Percentiles rank a stretch among this genome's conserved stretches.
phyloP scores from a whole-genome alignment of 1,140 invertebrate species.

The Limonius californicus region DNA sequence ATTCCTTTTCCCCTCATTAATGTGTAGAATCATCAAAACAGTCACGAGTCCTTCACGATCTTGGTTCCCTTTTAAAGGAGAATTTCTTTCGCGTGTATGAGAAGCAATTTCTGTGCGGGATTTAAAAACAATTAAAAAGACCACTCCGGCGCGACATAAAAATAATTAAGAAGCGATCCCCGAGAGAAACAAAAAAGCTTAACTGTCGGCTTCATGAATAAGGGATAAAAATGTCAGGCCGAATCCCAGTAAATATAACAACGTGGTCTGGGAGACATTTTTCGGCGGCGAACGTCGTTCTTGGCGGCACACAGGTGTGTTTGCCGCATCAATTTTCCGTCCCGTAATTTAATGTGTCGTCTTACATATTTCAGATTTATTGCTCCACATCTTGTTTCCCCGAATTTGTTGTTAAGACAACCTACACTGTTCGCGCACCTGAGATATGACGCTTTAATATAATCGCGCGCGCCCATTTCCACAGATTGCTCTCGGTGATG shows the following conservation, averaged over 20 bases:
- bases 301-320: constrained; percentile 26
- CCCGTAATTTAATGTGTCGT: constrained; percentile 31
- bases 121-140: constrained; percentile 12
- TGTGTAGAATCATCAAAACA: neutral
- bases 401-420: constrained; percentile 8
- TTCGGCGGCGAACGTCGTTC: constrained; percentile 8
- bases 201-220: constrained; percentile 17
- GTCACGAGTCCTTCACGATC: neutral
- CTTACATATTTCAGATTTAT: constrained; percentile 35
- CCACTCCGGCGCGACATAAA: neutral
- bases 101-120: neutral
- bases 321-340: constrained; percentile 27
- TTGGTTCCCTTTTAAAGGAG: neutral
- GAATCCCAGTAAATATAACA: constrained; percentile 13
- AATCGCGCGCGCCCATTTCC: neutral
- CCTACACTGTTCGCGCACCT: constrained; percentile 9
- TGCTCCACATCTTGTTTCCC: constrained; percentile 12
- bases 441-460: constrained; percentile 1
- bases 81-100: neutral
- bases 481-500: too few relatives aligned
- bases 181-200: constrained; percentile 5
- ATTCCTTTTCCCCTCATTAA: too few relatives aligned
- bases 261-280: constrained; percentile 16
- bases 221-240: constrained; percentile 18
- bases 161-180: constrained; percentile 18